Evolutionary conservation across 2,797 vertebrate genomes (phyloP), one percentile per base, ranked within the genome.

Genomic region (Coccyzus lansbergi): DNA sequence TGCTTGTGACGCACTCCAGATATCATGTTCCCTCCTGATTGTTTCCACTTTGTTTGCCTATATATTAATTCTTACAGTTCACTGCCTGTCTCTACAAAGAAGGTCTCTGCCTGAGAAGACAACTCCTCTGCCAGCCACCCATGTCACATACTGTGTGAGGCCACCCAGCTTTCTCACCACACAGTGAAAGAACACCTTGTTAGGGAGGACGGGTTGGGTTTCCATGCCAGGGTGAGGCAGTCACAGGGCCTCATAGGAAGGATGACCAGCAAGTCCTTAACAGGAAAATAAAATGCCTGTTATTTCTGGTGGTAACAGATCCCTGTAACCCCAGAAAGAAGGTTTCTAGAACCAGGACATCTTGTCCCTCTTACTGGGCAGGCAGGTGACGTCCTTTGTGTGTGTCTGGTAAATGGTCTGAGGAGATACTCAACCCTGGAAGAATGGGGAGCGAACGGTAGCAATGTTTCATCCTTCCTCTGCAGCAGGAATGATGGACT

Each of bases 1-100:
- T 95, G 82, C 90, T 92, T 65, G 51, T 95, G 96, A 96, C 82
- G 86, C 92, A 92, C 86, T 87, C 85, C 44, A 58, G 90, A 62
- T 89, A 95, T 96, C 92, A 71, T 59, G 92, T 95, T 96, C 91
- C 86, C 71, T 82, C 79, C 86, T 91, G 95, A 84, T 91, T 53
- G 44, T 76, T 95, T 94, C 84, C 93, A 84, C 74, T 87, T 67
- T 92, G 83, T 96, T 96, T 95, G 82, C 72, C 71, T 77, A 70
- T 70, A 56, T 87, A 95, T 94, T 91, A 95, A 90, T 83, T 71
- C 70, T 94, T 94, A 81, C 93, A 93, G 88, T 83, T 95, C 91
- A 80, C 40, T 92, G 91, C 91, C 64, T 82, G 19, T 79, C 75
- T 92, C 91, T 86, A 55, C 81, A 79, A 46, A 87, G 71, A 48